Conservation (phyloP, 2,888 invertebrate species). For the Pecten maximus region DNA sequence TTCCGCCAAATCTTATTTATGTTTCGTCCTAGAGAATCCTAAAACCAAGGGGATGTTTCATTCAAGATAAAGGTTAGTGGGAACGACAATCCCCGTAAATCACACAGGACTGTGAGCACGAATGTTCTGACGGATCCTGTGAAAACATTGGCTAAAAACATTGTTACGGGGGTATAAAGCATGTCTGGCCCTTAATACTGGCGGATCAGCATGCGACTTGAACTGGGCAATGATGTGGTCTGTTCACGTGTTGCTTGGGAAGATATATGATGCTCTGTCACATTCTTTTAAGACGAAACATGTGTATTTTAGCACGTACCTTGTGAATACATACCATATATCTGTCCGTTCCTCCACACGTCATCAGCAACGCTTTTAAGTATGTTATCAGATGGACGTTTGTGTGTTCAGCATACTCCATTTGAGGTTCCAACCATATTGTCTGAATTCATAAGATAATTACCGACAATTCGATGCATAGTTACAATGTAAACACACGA, state of each 20-base stretch:
- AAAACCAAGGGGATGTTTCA: slow-evolving; percentile 1
- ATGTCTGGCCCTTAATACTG: neutral
- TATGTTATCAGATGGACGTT: neutral
- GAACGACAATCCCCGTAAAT: slow-evolving; percentile 11
- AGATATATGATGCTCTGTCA: neutral
- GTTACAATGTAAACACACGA: neutral
- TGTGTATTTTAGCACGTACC: slow-evolving; percentile 8
- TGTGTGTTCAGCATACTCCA: neutral
- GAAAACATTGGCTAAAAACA: neutral
- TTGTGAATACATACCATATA: slow-evolving; percentile 14
- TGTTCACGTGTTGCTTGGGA: neutral
- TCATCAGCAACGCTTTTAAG: neutral
- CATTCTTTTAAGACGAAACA: slow-evolving; percentile 23
- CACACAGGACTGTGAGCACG: neutral
- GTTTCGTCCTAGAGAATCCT: neutral
- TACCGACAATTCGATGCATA: neutral
- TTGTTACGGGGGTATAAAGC: neutral
- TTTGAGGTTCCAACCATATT: neutral
- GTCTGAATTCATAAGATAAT: neutral
- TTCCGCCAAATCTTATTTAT: slow-evolving; percentile 35
- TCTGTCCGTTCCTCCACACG: neutral
- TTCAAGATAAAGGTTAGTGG: neutral
- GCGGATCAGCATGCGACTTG: neutral
- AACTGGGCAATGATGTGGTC: neutral
- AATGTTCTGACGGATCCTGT: neutral